These are phyloP conservation scores for Candoia aspera DNA, from an alignment of 2,113 vertebrate species.

Conservation along the genomic window DNA sequence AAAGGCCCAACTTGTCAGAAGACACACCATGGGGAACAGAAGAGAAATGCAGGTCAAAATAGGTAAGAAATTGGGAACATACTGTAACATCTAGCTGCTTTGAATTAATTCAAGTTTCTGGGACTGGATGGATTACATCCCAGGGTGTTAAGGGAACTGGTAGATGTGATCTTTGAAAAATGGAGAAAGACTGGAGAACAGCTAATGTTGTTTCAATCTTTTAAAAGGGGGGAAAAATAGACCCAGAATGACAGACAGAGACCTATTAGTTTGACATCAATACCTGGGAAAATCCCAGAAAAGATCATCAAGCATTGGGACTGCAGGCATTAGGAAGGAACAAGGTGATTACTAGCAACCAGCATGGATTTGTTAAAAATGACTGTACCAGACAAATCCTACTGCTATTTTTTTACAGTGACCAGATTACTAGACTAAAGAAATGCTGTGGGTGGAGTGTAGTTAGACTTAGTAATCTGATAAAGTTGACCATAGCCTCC, in stretches of 20 bases:
- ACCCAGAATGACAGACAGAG: not conserved
- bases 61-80: not conserved
- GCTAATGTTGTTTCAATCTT: not conserved
- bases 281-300: not conserved
- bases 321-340: not conserved
- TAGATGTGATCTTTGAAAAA: not conserved
- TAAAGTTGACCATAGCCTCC: not conserved
- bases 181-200: not conserved
- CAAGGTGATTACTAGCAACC: not conserved
- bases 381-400: not conserved
- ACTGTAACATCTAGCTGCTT: not conserved
- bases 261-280: not conserved
- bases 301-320: not conserved
- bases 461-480: not conserved
- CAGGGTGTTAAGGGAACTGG: not conserved
- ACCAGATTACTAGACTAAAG: not conserved
- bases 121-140: not conserved
- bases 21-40: not conserved
- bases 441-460: not conserved
- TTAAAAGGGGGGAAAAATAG: not conserved
- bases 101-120: not conserved
- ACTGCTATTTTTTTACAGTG: not conserved
- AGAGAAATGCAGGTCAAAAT: not conserved
- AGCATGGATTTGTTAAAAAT: not conserved
- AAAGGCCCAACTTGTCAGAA: not conserved